These are phyloP conservation scores for Alauda arvensis DNA, from an alignment of 2,797 vertebrate genomes.

Conservation along the genomic window DNA sequence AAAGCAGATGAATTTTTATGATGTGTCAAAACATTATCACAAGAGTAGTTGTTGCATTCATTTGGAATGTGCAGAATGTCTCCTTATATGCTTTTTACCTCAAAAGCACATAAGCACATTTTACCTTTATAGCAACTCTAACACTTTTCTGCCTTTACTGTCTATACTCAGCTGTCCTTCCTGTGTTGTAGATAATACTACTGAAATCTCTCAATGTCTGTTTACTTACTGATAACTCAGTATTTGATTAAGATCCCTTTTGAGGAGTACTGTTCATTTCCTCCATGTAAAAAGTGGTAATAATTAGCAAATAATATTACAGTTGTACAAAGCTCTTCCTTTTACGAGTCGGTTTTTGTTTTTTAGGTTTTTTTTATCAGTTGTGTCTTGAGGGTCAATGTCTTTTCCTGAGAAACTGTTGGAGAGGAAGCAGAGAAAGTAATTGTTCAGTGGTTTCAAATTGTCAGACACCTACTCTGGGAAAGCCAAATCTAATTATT, in stretches of 20 bases:
- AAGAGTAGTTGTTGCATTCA: neutral
- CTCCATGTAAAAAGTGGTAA: neutral
- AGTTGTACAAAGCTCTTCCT: neutral
- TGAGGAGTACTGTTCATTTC: neutral
- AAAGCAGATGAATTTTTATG: neutral
- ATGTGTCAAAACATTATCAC: neutral
- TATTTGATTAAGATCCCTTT: conserved; percentile 11
- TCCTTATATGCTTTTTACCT: conserved; percentile 35
- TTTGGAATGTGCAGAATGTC: neutral
- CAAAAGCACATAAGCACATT: conserved; percentile 1
- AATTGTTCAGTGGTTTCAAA: conserved; percentile 16
- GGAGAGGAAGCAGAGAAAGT: conserved; percentile 44
- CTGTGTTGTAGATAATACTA: neutral
- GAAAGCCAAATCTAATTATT: conserved; percentile 48
- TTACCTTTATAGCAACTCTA: conserved; percentile 14
- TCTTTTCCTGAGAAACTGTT: conserved; percentile 45
- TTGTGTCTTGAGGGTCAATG: neutral
- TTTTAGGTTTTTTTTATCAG: neutral
- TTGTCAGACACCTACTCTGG: conserved; percentile 32
- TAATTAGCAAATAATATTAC: neutral
- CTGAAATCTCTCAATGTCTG: neutral
- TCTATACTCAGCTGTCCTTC: neutral
- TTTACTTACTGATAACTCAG: conserved; percentile 10
- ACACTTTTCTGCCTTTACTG: neutral
- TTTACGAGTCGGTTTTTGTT: neutral